Percentiles rank a stretch among this genome's conserved stretches.
These are phyloP conservation scores for Sciurus carolinensis DNA, from an alignment of 2,797 vertebrate genomes.

Conservation along the genomic window DNA sequence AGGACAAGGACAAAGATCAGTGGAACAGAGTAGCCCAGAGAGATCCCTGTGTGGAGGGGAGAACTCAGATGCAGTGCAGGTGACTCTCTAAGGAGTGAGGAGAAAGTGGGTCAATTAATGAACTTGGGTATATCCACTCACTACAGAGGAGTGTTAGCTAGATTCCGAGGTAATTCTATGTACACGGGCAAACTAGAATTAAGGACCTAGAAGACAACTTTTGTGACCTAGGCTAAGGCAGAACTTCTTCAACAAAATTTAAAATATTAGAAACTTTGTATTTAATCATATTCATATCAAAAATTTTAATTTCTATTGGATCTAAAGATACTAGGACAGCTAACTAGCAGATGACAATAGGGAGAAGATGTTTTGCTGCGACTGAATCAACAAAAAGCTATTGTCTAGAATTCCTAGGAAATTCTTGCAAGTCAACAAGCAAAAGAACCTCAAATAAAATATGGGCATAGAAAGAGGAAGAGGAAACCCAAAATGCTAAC, in stretches of 20 bases:
- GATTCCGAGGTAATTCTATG: neutral
- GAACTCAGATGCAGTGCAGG: neutral
- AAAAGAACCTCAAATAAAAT: neutral
- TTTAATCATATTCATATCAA: neutral
- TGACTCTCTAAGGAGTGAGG: neutral
- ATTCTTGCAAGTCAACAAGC: constrained; percentile 47
- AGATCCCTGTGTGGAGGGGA: neutral
- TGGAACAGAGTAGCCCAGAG: neutral
- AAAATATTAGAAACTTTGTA: neutral
- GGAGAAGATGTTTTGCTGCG: neutral
- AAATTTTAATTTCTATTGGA: neutral
- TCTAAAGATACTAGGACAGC: neutral
- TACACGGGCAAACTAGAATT: neutral
- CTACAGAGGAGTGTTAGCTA: neutral
- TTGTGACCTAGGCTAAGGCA: neutral
- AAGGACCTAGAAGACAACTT: neutral
- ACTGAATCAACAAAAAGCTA: neutral
- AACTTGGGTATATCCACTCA: neutral
- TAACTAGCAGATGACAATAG: neutral
- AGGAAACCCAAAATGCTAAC: neutral
- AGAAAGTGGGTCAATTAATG: neutral
- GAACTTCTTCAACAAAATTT: neutral
- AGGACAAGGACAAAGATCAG: neutral
- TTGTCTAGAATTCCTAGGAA: neutral
- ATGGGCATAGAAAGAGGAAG: neutral